These are phyloP conservation scores for Cottus gobio DNA, from an alignment of 2,113 vertebrate genomes.

Conservation along the genomic window DNA sequence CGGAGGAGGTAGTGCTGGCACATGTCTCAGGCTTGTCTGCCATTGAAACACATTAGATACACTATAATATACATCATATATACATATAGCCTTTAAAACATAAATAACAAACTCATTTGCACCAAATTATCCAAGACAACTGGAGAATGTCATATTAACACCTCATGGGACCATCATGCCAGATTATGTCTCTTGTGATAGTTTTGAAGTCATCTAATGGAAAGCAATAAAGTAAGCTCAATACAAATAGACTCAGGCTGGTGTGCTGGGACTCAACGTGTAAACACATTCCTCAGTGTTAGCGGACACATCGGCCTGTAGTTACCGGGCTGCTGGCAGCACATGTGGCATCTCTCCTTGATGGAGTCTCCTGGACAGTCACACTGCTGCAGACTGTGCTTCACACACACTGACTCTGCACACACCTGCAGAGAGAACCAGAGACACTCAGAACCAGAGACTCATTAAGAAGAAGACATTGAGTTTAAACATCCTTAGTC, in stretches of 20 bases:
- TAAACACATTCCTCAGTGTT: conserved; percentile 64
- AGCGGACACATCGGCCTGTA: not conserved
- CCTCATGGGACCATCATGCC: not conserved
- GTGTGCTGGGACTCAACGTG: conserved; percentile 2
- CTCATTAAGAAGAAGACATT: not conserved
- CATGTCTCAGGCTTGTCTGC: conserved; percentile 78
- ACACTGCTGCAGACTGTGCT: conserved; percentile 79
- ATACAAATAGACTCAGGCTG: conserved; percentile 45
- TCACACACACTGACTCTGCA: conserved; percentile 73
- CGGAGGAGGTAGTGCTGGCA: conserved; percentile 81
- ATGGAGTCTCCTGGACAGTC: conserved; percentile 76
- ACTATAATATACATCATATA: not conserved
- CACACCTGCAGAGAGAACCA: conserved; percentile 73
- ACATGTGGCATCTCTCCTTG: conserved; percentile 82
- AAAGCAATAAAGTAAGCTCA: conserved; percentile 34
- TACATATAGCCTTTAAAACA: not conserved
- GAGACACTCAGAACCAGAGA: not conserved
- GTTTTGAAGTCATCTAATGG: conserved; percentile 7
- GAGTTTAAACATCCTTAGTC: not conserved
- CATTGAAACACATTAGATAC: not conserved
- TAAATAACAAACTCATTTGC: not conserved
- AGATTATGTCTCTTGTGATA: not conserved
- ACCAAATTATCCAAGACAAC: not conserved
- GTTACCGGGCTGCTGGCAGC: conserved; percentile 85
- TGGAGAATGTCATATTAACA: not conserved